Conservation (phyloP, 2,797 vertebrate species). For the Dromococcyx pavoninus region DNA sequence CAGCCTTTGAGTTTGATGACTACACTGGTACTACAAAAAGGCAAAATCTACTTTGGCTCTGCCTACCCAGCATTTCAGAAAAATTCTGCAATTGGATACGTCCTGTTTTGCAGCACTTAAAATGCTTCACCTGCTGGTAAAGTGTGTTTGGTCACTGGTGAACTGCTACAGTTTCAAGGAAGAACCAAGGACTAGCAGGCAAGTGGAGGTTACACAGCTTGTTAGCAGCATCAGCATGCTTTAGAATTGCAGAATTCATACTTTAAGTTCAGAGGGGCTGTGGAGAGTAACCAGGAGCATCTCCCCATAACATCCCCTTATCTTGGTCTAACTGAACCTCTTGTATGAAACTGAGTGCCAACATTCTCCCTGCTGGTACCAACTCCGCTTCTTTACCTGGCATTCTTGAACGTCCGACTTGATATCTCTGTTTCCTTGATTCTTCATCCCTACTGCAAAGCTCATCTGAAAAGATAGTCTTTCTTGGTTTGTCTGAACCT, state of each 20-base stretch:
- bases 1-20: background rate
- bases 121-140: background rate
- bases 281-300: background rate
- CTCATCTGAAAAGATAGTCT: background rate
- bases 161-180: background rate
- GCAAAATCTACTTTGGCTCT: background rate
- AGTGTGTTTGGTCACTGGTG: fast-evolving
- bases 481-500: background rate
- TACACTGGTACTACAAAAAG: background rate
- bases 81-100: background rate
- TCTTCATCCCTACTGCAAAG: background rate
- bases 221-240: background rate
- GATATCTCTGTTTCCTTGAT: background rate
- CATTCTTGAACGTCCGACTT: background rate
- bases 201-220: background rate
- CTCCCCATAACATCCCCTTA: background rate
- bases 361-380: background rate
- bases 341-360: background rate
- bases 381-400: background rate
- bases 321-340: background rate
- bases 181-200: background rate
- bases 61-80: background rate
- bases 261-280: background rate
- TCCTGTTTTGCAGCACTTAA: background rate
- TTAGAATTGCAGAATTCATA: background rate